Percentiles rank a stretch among this genome's conserved stretches.
phyloP scores from a whole-genome alignment of 2,888 invertebrate genomes.

The Dolomedes plantarius region DNA sequence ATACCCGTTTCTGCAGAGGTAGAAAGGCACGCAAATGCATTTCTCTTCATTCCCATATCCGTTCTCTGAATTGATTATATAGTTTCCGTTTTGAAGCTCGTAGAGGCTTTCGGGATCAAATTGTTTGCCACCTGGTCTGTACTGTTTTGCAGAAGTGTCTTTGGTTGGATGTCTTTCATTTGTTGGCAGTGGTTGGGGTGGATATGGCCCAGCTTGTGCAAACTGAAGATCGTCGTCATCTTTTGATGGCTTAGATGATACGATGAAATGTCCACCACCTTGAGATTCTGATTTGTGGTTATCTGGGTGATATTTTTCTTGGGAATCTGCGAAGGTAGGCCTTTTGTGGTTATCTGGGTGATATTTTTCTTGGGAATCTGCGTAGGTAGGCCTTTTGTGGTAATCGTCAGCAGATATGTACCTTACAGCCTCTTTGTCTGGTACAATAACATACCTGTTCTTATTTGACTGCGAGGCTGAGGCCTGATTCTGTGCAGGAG shows the following conservation, averaged over 20 bases:
- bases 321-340: conserved; percentile 34
- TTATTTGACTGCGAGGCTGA: conserved; percentile 15
- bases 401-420: conserved; percentile 43
- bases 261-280: conserved; percentile 46
- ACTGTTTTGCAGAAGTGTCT: conserved; percentile 52
- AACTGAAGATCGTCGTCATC: conserved; percentile 26
- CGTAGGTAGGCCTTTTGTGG: conserved; percentile 47
- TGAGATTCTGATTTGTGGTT: conserved; percentile 39
- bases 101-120: conserved; percentile 37
- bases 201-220: conserved; percentile 47
- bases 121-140: conserved; percentile 50
- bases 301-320: background rate
- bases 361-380: conserved; percentile 16
- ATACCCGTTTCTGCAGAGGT: conserved; percentile 73
- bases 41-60: conserved; percentile 42
- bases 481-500: conserved; percentile 13
- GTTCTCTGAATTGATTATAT: conserved; percentile 21
- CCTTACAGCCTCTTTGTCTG: conserved; percentile 38
- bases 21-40: conserved; percentile 74
- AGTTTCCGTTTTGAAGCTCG: conserved; percentile 35
- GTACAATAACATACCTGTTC: conserved; percentile 10
- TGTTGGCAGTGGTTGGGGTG: conserved; percentile 26
- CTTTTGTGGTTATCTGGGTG: conserved; percentile 28
- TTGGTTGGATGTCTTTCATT: conserved; percentile 33
- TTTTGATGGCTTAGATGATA: conserved; percentile 30